A percentile compares a stretch with the other conserved stretches of the same genome.
Evolutionary conservation across 2,888 invertebrate genomes (phyloP).

Genomic region (Atrina japonica): DNA sequence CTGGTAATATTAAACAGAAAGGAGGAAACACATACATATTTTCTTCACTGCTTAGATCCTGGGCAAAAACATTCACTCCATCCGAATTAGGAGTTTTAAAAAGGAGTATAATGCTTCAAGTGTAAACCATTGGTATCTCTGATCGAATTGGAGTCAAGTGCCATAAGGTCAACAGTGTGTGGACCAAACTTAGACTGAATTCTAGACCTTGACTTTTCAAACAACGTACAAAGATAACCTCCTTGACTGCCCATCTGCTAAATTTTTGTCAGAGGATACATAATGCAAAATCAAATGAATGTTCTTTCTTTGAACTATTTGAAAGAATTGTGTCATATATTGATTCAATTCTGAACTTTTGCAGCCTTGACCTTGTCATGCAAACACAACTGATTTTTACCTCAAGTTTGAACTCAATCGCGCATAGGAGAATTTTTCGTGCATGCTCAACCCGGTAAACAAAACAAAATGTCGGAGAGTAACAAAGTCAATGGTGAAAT

Average conservation of each 20-base stretch:
- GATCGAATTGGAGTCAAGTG: slow-evolving; percentile 43
- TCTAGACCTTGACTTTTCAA: neutral
- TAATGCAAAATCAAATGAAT: slow-evolving; percentile 38
- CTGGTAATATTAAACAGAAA: slow-evolving; percentile 25
- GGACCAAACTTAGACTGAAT: slow-evolving; percentile 37
- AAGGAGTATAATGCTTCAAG: slow-evolving; percentile 10
- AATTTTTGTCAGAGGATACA: slow-evolving; percentile 35
- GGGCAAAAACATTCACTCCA: too few species aligned
- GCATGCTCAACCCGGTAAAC: too few species aligned
- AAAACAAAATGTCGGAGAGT: too few species aligned
- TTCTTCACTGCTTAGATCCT: too few species aligned
- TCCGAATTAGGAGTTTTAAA: too few species aligned
- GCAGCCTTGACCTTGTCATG: slow-evolving; percentile 20
- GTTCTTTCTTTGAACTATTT: slow-evolving; percentile 24
- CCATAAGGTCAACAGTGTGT: slow-evolving; percentile 49
- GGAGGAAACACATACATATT: slow-evolving; percentile 13
- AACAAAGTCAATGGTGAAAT: too few species aligned
- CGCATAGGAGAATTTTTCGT: too few species aligned
- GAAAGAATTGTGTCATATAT: slow-evolving; percentile 15
- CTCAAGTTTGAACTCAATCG: too few species aligned
- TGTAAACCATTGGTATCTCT: slow-evolving; percentile 21
- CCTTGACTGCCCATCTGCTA: too few species aligned
- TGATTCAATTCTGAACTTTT: neutral
- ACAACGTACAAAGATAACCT: slow-evolving; percentile 1
- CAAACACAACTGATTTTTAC: slow-evolving; percentile 16